phyloP scores from a whole-genome alignment of 2,888 invertebrate genomes.

The Falcaria lacertinaria region DNA sequence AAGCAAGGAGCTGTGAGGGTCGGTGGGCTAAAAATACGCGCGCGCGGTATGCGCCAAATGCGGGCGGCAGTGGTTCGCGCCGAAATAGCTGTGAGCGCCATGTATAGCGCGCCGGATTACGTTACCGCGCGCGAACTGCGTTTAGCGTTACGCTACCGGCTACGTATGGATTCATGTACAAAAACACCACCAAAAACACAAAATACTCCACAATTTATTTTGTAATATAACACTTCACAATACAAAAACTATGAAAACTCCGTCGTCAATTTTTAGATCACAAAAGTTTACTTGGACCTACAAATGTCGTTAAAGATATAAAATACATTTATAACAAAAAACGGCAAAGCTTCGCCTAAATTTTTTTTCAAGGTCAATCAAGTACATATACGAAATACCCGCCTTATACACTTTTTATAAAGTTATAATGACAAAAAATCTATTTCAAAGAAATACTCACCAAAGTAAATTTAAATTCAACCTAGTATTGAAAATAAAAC shows the following conservation, averaged over 20 bases:
- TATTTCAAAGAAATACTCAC: too few species aligned
- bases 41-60: slow-evolving; percentile 48
- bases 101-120: slow-evolving; percentile 67
- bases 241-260: neutral
- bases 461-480: too few species aligned
- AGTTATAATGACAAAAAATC: too few species aligned
- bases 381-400: too few species aligned
- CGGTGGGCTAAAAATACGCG: slow-evolving; percentile 57
- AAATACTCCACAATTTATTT: neutral
- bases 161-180: neutral
- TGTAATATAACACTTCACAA: neutral
- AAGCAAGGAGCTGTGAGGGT: slow-evolving; percentile 25
- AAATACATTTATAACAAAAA: too few species aligned
- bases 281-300: too few species aligned
- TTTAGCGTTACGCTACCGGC: slow-evolving; percentile 11
- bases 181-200: slow-evolving; percentile 1
- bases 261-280: too few species aligned
- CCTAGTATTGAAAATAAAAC: too few species aligned
- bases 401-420: too few species aligned
- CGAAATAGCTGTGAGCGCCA: slow-evolving; percentile 53
- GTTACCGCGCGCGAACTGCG: slow-evolving; percentile 48
- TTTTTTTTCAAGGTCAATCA: neutral
- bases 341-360: too few species aligned
- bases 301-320: too few species aligned
- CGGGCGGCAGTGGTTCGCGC: slow-evolving; percentile 39